Evolutionary conservation across 2,113 vertebrate species (phyloP), one percentile per base, ranked within the genome.

Genomic region (Syngnathoides biaculeatus): DNA sequence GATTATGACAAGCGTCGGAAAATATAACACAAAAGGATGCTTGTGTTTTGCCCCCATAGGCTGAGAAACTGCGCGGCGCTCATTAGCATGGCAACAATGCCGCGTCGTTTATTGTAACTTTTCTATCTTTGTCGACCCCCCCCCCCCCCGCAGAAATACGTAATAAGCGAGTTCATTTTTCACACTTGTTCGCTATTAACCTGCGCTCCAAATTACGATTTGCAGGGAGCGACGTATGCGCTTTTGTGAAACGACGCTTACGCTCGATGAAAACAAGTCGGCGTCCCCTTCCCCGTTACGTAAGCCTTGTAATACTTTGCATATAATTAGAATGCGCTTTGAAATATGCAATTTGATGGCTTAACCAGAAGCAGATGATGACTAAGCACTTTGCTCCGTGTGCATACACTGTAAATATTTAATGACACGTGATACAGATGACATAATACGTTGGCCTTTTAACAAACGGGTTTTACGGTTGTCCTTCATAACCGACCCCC

Each of bases 11-110:
- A 78, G 84, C 64, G 73, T 62, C n/a, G n/a, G n/a, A 62, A 84
- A 82, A 80, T 78, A 78, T 83, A 83, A 87, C 75, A 85, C 76
- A 87, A 76, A 57, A 79, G 80, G 78, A 68, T 45, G 72, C 61
- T 64, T 71, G 74, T 84, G 78, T 87, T 83, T 75, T 78, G 7
- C 55, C 71, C 79, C 86, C 50, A 20, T 35, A 70, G 86, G 82
- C 79, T 60, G 62, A 76, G 79, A 71, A 52, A 67, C 79, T 81
- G 74, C 82, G 75, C 56, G 66, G 50, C 26, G 47, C 4, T 62
- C 71, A 90, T 90, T 89, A 88, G 82, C 89, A 92, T 91, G 83
- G 72, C 87, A 87, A 88, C 88, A 87, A 88, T 72, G 70, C 80
- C 78, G 79, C 84, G 66, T 67, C 57, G 69, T 68, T 77, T 79